Percentiles rank a stretch among this genome's conserved stretches.
Conservation (phyloP, 53 echinoderm and acorn worm genomes). For the Paracentrotus lividus region DNA sequence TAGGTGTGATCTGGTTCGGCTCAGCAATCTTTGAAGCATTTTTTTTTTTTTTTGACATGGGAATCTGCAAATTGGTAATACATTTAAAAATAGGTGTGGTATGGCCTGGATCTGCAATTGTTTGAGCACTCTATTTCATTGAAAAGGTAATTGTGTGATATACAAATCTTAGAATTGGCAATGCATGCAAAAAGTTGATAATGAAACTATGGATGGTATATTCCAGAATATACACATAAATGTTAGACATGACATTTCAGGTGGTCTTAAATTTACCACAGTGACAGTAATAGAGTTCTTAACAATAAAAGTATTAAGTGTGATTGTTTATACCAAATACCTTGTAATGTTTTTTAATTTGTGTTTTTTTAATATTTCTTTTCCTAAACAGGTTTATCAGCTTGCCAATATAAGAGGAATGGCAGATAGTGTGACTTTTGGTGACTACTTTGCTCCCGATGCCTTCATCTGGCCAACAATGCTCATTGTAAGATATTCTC, state of each 20-base stretch:
- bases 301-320: too few relatives aligned
- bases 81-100: too few relatives aligned
- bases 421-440: constrained; percentile 72
- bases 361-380: not conserved
- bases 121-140: constrained; percentile 75
- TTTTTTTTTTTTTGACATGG: too few relatives aligned
- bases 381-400: constrained; percentile 71
- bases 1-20: constrained; percentile 64
- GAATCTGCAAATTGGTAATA: too few relatives aligned
- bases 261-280: too few relatives aligned
- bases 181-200: too few relatives aligned
- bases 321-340: too few relatives aligned
- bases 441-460: constrained; percentile 76
- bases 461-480: constrained; percentile 76
- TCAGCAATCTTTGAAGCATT: constrained; percentile 70
- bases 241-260: too few relatives aligned
- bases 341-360: not conserved
- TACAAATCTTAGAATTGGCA: too few relatives aligned
- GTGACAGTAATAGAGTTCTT: too few relatives aligned
- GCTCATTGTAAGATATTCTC: constrained; percentile 72
- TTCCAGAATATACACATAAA: too few relatives aligned
- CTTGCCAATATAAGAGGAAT: constrained; percentile 23
- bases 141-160: constrained; percentile 76
- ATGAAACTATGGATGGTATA: too few relatives aligned
- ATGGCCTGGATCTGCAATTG: constrained; percentile 70